Evolutionary conservation across 2,797 vertebrate genomes (phyloP).

Genomic region (Myioborus miniatus): DNA sequence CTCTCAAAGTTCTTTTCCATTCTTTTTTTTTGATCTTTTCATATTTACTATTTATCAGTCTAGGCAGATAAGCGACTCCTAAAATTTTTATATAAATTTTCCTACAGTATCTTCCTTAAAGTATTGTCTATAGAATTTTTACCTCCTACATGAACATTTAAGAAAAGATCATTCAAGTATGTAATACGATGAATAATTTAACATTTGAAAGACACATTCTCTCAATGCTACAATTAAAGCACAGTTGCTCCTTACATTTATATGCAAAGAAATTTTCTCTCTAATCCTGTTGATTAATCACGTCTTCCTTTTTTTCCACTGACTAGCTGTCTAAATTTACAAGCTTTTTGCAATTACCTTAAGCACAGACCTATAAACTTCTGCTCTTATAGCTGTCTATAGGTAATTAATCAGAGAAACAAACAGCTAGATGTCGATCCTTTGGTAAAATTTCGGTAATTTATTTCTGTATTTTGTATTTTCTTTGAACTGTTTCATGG

Average conservation of each 20-base stretch:
- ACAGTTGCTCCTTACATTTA: slow-evolving; percentile 30
- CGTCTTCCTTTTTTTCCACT: background rate
- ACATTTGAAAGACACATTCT: slow-evolving; percentile 53
- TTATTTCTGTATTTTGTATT: background rate
- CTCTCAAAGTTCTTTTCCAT: background rate
- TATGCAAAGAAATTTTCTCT: slow-evolving; percentile 25
- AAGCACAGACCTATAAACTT: background rate
- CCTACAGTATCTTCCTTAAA: background rate
- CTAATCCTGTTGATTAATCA: slow-evolving; percentile 43
- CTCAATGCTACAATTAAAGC: slow-evolving; percentile 55
- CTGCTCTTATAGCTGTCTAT: background rate
- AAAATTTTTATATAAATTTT: slow-evolving; percentile 24
- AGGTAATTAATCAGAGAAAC: background rate
- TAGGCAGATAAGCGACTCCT: background rate
- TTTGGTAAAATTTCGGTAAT: background rate
- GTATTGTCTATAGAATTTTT: slow-evolving; percentile 29
- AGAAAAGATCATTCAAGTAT: slow-evolving; percentile 45
- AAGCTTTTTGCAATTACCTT: background rate
- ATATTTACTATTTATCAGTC: slow-evolving; percentile 49
- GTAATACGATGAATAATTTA: slow-evolving; percentile 43
- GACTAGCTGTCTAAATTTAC: slow-evolving; percentile 39
- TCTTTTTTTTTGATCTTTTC: background rate
- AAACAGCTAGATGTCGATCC: background rate
- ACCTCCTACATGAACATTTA: slow-evolving; percentile 17
- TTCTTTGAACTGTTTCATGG: background rate